These are phyloP conservation scores for Drosophila tropicalis DNA, from an alignment of 1,140 invertebrate genomes.

Conservation along the genomic window DNA sequence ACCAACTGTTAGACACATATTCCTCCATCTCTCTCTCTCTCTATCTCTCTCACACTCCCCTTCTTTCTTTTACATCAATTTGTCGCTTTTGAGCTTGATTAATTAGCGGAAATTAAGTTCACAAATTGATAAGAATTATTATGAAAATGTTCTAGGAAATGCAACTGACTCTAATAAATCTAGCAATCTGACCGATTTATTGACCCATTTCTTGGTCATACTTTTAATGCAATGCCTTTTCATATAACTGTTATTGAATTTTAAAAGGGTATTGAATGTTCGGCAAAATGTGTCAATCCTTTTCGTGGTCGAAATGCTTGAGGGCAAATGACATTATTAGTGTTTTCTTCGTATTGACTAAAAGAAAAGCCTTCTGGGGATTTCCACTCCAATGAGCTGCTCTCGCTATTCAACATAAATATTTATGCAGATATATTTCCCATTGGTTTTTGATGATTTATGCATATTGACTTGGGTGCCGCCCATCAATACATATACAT, in stretches of 20 bases:
- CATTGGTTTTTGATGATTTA: slow-evolving; percentile 13
- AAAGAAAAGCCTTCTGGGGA: neutral
- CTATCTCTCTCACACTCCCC: slow-evolving; percentile 9
- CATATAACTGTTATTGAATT: neutral
- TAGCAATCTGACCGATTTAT: too few relatives aligned
- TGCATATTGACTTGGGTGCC: slow-evolving; percentile 4
- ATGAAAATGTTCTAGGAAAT: slow-evolving; percentile 24
- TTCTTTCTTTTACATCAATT: slow-evolving; percentile 25
- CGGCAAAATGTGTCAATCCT: neutral
- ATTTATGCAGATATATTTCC: slow-evolving; percentile 29
- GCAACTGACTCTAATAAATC: too few relatives aligned
- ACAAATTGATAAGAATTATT: slow-evolving; percentile 54
- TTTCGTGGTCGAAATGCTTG: neutral
- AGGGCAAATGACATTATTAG: slow-evolving; percentile 10
- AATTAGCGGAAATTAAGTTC: slow-evolving; percentile 34
- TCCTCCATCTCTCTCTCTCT: neutral
- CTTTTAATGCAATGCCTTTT: neutral
- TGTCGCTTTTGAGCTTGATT: slow-evolving; percentile 27
- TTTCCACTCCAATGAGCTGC: slow-evolving; percentile 21
- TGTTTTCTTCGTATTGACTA: neutral
- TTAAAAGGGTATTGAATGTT: neutral
- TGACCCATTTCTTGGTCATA: too few relatives aligned
- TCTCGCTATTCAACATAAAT: slow-evolving; percentile 30
- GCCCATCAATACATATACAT: neutral
- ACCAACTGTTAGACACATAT: neutral